Evolutionary conservation across 30 jellyfish, hydroid and myxozoan genomes (phyloP).

Genomic region (Pseudorhiza aurosa): DNA sequence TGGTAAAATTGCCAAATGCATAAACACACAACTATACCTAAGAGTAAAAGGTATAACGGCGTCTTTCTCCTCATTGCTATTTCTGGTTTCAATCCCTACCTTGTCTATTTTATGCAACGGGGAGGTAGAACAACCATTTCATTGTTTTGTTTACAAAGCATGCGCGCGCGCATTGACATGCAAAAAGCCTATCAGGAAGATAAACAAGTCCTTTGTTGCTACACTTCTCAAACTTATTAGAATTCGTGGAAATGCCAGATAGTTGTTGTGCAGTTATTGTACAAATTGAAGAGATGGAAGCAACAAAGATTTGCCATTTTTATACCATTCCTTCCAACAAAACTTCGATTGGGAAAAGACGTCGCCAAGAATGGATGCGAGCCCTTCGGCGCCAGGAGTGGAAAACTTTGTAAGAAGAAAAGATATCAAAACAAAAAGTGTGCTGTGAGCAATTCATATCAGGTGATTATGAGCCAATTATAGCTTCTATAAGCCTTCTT

Average conservation of each 20-base stretch:
- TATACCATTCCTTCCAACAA: conserved; percentile 43
- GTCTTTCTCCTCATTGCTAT: not conserved
- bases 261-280: conserved; percentile 63
- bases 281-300: conserved; percentile 10
- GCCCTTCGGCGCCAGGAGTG: conserved; percentile 46
- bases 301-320: conserved; percentile 8
- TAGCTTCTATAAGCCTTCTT: no score
- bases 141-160: conserved; percentile 16
- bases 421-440: conserved; percentile 40
- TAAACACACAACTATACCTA: no score
- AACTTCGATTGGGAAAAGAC: conserved; percentile 43
- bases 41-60: no score
- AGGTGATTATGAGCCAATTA: conserved; percentile 2
- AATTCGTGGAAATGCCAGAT: conserved; percentile 46
- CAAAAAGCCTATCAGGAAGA: conserved; percentile 18
- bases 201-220: not conserved
- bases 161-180: conserved; percentile 59
- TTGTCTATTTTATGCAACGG: no score
- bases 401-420: conserved; percentile 44
- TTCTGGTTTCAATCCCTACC: no score
- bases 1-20: no score
- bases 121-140: no score
- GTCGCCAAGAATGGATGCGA: conserved; percentile 66
- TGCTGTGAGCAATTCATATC: conserved; percentile 49
- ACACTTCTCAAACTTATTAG: not conserved